A percentile compares a stretch with the other conserved stretches of the same genome.
Evolutionary conservation across 2,888 invertebrate genomes (phyloP).

Genomic region (Julus scanicus): DNA sequence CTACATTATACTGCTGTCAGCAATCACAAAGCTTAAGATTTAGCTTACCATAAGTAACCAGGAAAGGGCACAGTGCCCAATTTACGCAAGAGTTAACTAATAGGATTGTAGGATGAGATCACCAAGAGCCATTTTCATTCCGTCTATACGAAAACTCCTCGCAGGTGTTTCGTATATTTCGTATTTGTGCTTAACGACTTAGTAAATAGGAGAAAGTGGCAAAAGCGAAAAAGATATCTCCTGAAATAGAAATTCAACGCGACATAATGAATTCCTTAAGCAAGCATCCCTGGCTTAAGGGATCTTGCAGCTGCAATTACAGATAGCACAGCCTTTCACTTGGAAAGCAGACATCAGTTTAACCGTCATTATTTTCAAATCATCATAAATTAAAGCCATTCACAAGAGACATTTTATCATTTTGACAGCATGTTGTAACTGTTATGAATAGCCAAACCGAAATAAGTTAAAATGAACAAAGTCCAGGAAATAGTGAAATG

Average conservation of each 20-base stretch:
- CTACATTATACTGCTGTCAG: too few species aligned
- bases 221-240: neutral
- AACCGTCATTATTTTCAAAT: neutral
- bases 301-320: neutral
- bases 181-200: neutral
- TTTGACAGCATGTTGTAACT: neutral
- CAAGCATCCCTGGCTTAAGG: neutral
- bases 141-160: too few species aligned
- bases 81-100: too few species aligned
- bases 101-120: too few species aligned
- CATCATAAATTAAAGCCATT: slow-evolving; percentile 3
- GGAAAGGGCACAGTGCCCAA: too few species aligned
- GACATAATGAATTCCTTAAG: neutral
- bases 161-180: too few species aligned
- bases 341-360: neutral
- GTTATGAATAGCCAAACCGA: neutral
- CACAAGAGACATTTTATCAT: neutral
- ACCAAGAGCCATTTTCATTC: too few species aligned
- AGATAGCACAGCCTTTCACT: neutral
- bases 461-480: neutral
- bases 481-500: too few species aligned
- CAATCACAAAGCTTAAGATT: too few species aligned
- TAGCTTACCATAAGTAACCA: too few species aligned
- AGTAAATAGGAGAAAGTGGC: neutral
- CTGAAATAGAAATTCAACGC: neutral